Evolutionary conservation across 2,797 vertebrate species (phyloP).

Genomic region (Chlorospingus semifuscus): DNA sequence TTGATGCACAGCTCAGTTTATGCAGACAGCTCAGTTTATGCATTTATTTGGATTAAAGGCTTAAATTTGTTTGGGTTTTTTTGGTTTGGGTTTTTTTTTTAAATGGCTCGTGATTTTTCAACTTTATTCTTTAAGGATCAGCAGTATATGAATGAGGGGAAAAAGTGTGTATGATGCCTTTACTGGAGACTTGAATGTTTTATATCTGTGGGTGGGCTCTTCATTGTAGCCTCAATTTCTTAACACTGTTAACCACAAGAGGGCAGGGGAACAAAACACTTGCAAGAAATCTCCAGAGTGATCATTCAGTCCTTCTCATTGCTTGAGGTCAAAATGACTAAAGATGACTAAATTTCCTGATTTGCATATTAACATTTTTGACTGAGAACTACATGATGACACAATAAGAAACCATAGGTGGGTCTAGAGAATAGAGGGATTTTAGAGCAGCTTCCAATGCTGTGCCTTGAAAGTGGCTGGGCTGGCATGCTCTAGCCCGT

Average conservation of each 20-base stretch:
- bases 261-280: slow-evolving; percentile 39
- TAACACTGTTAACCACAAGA: slow-evolving; percentile 27
- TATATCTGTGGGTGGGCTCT: neutral
- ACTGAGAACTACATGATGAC: neutral
- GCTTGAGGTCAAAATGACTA: neutral
- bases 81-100: neutral
- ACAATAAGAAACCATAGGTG: neutral
- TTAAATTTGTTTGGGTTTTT: neutral
- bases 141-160: accelerated
- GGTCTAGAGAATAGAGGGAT: neutral
- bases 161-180: neutral
- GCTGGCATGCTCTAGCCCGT: neutral
- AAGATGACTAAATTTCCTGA: neutral
- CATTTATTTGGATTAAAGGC: neutral
- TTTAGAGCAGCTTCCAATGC: neutral
- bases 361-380: neutral
- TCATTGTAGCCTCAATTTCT: neutral
- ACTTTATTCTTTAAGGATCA: neutral
- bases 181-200: neutral
- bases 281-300: neutral
- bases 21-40: neutral
- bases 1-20: neutral
- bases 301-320: neutral
- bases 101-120: neutral
- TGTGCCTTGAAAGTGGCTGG: neutral